Evolutionary conservation across 1,140 invertebrate species (phyloP).

Genomic region (Drosophila triauraria): DNA sequence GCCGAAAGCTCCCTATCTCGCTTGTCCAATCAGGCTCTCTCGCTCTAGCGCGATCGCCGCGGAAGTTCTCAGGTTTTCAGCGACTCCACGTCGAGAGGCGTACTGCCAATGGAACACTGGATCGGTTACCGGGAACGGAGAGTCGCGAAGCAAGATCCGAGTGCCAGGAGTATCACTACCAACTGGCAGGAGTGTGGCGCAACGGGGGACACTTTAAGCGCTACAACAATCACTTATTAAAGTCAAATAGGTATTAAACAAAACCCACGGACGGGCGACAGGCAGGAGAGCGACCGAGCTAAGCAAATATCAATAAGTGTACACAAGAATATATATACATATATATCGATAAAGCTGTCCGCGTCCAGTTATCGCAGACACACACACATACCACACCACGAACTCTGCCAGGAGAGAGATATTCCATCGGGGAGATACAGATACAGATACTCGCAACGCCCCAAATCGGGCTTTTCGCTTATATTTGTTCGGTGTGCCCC

Average conservation of each 20-base stretch:
- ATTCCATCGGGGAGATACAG: slow-evolving; percentile 46
- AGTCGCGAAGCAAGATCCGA: neutral
- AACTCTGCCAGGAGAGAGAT: slow-evolving; percentile 5
- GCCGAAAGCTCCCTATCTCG: slow-evolving; percentile 7
- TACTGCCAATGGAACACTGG: slow-evolving; percentile 35
- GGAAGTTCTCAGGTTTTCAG: slow-evolving; percentile 20
- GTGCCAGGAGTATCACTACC: slow-evolving; percentile 1
- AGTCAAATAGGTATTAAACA: slow-evolving; percentile 85
- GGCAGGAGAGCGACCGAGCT: slow-evolving; percentile 41
- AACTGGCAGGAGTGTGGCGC: slow-evolving; percentile 46
- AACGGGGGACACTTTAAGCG: slow-evolving; percentile 76
- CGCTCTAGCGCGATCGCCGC: slow-evolving; percentile 5
- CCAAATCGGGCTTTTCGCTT: slow-evolving; percentile 69
- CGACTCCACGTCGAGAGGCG: slow-evolving; percentile 40
- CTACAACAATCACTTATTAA: slow-evolving; percentile 84
- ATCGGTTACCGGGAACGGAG: neutral
- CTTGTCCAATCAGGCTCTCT: slow-evolving; percentile 11
- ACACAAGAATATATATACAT: slow-evolving; percentile 34
- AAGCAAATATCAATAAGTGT: slow-evolving; percentile 79
- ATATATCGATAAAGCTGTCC: slow-evolving; percentile 41
- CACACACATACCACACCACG: slow-evolving; percentile 6
- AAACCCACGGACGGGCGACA: slow-evolving; percentile 40
- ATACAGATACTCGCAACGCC: slow-evolving; percentile 48
- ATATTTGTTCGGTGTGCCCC: slow-evolving; percentile 59
- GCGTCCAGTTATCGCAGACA: slow-evolving; percentile 40